Conservation (phyloP, 2,113 vertebrate genomes). For the Nanorana parkeri region DNA sequence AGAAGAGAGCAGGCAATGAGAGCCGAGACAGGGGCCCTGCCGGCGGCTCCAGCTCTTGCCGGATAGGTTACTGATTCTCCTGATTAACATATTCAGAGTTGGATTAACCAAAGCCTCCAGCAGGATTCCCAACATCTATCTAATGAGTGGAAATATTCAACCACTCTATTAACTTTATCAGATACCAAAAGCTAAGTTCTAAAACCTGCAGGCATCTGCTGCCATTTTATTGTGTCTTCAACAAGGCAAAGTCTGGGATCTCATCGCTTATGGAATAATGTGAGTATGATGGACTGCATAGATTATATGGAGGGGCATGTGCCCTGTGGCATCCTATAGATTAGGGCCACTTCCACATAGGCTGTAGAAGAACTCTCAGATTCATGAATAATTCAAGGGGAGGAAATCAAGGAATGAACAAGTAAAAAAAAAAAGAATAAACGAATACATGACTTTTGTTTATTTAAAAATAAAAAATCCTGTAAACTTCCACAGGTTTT, state of each 20-base stretch:
- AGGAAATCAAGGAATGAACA: no score
- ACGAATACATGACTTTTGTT: no score
- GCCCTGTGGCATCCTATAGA: conserved; percentile 23
- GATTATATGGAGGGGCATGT: conserved; percentile 14
- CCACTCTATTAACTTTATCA: conserved; percentile 57
- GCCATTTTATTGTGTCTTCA: conserved; percentile 48
- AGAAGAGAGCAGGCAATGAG: conserved; percentile 47
- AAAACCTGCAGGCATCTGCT: conserved; percentile 47
- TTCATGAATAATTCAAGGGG: conserved; percentile 12
- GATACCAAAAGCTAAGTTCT: conserved; percentile 49
- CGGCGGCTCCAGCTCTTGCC: conserved; percentile 25
- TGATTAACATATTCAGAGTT: conserved; percentile 58
- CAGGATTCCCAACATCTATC: conserved; percentile 53
- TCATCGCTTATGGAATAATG: conserved; percentile 40
- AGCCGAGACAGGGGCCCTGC: conserved; percentile 38
- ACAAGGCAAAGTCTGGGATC: conserved; percentile 33
- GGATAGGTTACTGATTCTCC: conserved; percentile 56
- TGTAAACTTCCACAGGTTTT: no score
- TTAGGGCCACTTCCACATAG: conserved; percentile 9
- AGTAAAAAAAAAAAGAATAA: no score
- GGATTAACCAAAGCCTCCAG: conserved; percentile 57
- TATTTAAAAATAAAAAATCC: no score
- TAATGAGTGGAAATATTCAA: conserved; percentile 54
- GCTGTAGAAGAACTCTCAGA: background rate
- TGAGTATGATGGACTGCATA: conserved; percentile 20